phyloP scores from a whole-genome alignment of 2,888 invertebrate species.

The Amphipoea lucens region DNA sequence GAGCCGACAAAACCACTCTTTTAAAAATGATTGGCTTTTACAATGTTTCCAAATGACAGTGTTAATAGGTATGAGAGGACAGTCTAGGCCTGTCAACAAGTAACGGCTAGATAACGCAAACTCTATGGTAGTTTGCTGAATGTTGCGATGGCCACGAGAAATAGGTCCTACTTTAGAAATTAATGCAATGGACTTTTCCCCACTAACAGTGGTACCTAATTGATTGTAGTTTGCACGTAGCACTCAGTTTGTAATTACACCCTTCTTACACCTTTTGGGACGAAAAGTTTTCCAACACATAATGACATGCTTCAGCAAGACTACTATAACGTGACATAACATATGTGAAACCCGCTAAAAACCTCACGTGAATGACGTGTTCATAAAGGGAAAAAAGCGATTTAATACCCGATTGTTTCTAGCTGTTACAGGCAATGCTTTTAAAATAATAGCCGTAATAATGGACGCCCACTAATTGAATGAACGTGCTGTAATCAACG shows the following conservation, averaged over 20 bases:
- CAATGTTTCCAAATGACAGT: too few species aligned
- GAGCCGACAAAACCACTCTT: too few species aligned
- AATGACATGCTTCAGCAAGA: neutral
- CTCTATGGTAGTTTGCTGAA: neutral
- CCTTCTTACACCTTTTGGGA: neutral
- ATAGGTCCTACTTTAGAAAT: neutral
- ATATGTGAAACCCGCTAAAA: slow-evolving; percentile 41
- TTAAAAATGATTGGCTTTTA: too few species aligned
- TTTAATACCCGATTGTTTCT: slow-evolving; percentile 43
- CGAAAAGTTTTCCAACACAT: neutral
- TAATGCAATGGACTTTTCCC: neutral
- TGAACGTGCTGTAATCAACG: slow-evolving; percentile 79
- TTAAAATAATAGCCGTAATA: slow-evolving; percentile 73
- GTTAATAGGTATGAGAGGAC: too few species aligned
- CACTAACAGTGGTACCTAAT: neutral
- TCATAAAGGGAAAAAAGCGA: slow-evolving; percentile 26
- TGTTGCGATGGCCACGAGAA: neutral
- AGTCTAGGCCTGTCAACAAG: too few species aligned
- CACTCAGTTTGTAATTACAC: neutral
- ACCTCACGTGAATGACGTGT: slow-evolving; percentile 34
- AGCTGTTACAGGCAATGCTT: slow-evolving; percentile 62
- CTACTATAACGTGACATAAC: slow-evolving; percentile 16
- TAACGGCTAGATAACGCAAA: neutral
- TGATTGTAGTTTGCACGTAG: slow-evolving; percentile 22
- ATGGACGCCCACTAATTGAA: slow-evolving; percentile 76